These are phyloP conservation scores for Leptatherina wallacei DNA, from an alignment of 2,797 vertebrate genomes.

Conservation along the genomic window DNA sequence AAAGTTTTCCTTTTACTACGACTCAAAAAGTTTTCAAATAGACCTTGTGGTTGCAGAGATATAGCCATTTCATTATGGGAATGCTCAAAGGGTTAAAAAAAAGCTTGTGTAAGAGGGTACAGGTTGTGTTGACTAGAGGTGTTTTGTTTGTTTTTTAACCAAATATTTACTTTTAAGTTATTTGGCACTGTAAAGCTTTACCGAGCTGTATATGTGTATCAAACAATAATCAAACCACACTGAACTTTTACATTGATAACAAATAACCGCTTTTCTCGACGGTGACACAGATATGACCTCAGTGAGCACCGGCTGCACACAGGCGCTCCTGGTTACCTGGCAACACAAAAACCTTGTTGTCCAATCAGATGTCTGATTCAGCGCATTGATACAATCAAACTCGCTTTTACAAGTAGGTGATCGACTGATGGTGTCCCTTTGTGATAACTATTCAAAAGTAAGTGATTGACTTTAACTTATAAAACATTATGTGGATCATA, in stretches of 20 bases:
- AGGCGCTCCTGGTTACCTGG: conserved; percentile 69
- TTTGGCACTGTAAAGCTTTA: too few relatives aligned
- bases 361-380: conserved; percentile 73
- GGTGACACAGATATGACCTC: neutral
- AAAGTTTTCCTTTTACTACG: too few relatives aligned
- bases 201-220: too few relatives aligned
- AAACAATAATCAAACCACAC: neutral
- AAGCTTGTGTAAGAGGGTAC: too few relatives aligned
- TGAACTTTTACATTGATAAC: neutral
- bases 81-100: too few relatives aligned
- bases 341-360: conserved; percentile 74
- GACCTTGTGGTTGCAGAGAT: too few relatives aligned
- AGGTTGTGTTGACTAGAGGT: too few relatives aligned
- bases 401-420: neutral
- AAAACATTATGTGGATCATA: fast-evolving
- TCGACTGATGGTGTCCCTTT: neutral
- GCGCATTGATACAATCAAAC: conserved; percentile 75
- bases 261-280: neutral
- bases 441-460: conserved; percentile 13
- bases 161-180: too few relatives aligned
- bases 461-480: neutral
- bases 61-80: too few relatives aligned
- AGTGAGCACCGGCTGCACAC: conserved; percentile 6
- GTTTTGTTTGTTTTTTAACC: too few relatives aligned
- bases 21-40: too few relatives aligned